These are phyloP conservation scores for Dexiosoma caninum DNA, from an alignment of 2,888 invertebrate species.

Conservation along the genomic window DNA sequence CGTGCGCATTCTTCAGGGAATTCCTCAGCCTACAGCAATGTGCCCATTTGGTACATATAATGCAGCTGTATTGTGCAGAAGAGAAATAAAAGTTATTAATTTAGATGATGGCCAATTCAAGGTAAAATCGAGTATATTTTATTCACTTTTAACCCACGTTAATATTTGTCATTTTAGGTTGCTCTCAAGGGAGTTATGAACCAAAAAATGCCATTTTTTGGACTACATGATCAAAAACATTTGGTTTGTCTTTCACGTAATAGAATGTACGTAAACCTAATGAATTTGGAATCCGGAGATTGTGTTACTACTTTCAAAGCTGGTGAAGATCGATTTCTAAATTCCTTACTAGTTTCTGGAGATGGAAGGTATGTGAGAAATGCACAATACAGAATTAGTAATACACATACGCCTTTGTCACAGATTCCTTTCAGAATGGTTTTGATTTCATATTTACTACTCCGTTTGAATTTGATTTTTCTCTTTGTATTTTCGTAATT, in stretches of 20 bases:
- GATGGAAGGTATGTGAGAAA: conserved; percentile 85
- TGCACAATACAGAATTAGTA: too few relatives aligned
- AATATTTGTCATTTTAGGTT: conserved; percentile 78
- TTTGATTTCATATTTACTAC: too few relatives aligned
- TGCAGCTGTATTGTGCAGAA: conserved; percentile 88
- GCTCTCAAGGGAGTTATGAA: conserved; percentile 93
- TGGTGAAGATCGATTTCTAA: conserved; percentile 92
- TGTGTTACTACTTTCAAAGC: conserved; percentile 88
- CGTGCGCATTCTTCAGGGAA: conserved; percentile 84
- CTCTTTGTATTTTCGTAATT: too few relatives aligned
- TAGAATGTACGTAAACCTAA: conserved; percentile 92
- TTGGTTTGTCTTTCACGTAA: conserved; percentile 89
- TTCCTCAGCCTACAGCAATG: conserved; percentile 87
- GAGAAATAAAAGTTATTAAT: conserved; percentile 89
- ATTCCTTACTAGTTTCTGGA: conserved; percentile 90
- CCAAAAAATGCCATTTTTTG: conserved; percentile 94
- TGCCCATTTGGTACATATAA: conserved; percentile 87
- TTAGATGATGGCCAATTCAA: conserved; percentile 83
- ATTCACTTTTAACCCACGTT: neutral
- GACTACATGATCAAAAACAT: conserved; percentile 88
- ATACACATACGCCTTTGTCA: too few relatives aligned
- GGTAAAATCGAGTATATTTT: conserved; percentile 65
- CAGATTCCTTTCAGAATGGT: too few relatives aligned
- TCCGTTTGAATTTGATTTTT: too few relatives aligned
- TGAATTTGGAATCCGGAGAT: conserved; percentile 87